Evolutionary conservation across 2,797 vertebrate genomes (phyloP).

Genomic region (Oreortyx pictus): DNA sequence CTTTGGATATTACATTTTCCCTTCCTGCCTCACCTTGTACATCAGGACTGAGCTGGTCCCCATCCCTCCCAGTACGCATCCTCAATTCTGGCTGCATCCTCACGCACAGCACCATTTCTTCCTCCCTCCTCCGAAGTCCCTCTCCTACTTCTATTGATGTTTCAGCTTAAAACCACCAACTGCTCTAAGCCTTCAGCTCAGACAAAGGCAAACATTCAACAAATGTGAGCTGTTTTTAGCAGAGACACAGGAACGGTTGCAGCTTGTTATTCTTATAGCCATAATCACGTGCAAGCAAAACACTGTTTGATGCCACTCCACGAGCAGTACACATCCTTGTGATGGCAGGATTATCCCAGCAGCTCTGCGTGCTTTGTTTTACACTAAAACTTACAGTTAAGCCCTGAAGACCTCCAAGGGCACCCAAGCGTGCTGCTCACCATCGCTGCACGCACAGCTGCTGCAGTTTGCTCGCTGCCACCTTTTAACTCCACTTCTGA

Average conservation of each 20-base stretch:
- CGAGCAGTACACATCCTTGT: accelerated
- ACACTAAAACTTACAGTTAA: not conserved
- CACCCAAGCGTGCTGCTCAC: accelerated
- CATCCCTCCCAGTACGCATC: no score
- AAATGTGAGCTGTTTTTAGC: not conserved
- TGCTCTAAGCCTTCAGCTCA: not conserved
- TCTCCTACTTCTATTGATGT: not conserved
- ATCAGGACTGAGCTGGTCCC: not conserved
- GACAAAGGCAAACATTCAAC: not conserved
- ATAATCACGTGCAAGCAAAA: not conserved
- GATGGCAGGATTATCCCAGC: not conserved
- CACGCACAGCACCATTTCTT: no score
- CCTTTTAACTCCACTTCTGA: not conserved
- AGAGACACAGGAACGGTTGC: accelerated
- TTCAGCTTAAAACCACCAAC: not conserved
- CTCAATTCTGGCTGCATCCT: no score
- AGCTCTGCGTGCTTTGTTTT: accelerated
- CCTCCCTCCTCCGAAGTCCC: not conserved
- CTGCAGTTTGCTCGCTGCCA: not conserved
- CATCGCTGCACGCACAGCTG: not conserved
- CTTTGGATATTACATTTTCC: not conserved
- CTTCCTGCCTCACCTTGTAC: no score
- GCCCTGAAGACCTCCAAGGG: not conserved
- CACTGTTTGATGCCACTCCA: not conserved
- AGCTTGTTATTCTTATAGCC: not conserved